phyloP scores from a whole-genome alignment of 2,797 vertebrate species.

The Podarcis siculus region DNA sequence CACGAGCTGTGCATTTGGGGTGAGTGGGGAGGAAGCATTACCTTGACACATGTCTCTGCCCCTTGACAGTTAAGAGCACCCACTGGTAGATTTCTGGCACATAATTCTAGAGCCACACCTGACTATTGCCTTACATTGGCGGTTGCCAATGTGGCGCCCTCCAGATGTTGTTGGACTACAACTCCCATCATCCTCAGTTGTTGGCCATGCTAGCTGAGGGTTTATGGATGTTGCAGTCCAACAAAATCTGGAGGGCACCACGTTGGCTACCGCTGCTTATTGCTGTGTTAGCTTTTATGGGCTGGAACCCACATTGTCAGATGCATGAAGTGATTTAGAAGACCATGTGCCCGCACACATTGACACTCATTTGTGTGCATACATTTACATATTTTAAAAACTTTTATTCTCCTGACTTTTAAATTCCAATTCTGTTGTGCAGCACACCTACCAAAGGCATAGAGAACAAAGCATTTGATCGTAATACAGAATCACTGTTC shows the following conservation, averaged over 20 bases:
- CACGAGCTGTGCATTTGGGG: not conserved
- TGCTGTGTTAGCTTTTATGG: not conserved
- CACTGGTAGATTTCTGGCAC: not conserved
- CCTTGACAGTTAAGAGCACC: not conserved
- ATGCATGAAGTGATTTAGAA: not conserved
- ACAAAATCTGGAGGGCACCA: too few species aligned
- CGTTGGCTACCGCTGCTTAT: not conserved
- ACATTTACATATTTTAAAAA: not conserved
- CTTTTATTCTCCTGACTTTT: not conserved
- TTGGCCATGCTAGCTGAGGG: too few species aligned
- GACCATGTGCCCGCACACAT: not conserved
- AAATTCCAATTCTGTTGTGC: slow-evolving; percentile 54
- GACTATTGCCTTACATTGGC: too few species aligned
- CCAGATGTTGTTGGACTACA: too few species aligned
- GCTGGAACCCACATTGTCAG: not conserved
- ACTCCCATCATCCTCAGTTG: too few species aligned
- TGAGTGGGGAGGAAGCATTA: not conserved
- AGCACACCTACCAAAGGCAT: slow-evolving; percentile 94
- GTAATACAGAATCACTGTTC: slow-evolving; percentile 97
- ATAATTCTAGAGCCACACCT: not conserved
- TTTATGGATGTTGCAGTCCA: too few species aligned
- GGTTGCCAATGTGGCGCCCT: too few species aligned
- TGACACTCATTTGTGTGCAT: not conserved
- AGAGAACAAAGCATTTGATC: slow-evolving; percentile 93
- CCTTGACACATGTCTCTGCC: not conserved